Evolutionary conservation across 2,888 invertebrate species (phyloP).

Genomic region (Aporophyla nigra): DNA sequence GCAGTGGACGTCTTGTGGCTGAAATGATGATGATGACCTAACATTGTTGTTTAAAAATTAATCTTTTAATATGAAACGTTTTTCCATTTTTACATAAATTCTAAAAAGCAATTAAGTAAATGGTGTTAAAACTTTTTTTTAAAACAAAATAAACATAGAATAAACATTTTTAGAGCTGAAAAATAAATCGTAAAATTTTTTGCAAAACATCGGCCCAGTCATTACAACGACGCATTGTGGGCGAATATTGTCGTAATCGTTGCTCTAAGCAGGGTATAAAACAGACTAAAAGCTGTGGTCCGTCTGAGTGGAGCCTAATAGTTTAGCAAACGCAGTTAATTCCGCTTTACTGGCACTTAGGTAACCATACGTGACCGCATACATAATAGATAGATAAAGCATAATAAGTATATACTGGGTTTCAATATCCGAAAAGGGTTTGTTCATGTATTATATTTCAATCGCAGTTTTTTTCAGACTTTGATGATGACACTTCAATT

Average conservation of each 20-base stretch:
- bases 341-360: slow-evolving; percentile 58
- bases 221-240: slow-evolving; percentile 3
- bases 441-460: no score
- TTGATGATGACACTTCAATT: neutral
- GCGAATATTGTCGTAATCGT: slow-evolving; percentile 30
- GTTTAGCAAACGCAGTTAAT: slow-evolving; percentile 68
- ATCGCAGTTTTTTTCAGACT: neutral
- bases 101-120: neutral
- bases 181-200: slow-evolving; percentile 16
- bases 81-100: neutral
- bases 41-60: neutral
- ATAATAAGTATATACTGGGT: slow-evolving; percentile 1
- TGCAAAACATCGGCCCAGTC: neutral
- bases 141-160: neutral
- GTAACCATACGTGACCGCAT: slow-evolving; percentile 42
- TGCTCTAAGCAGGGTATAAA: slow-evolving; percentile 30
- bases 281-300: slow-evolving; percentile 45
- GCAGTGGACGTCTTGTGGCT: no score
- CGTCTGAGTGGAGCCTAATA: slow-evolving; percentile 66
- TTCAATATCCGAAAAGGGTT: slow-evolving; percentile 8
- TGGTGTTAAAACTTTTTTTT: neutral
- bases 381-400: slow-evolving; percentile 1
- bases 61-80: neutral
- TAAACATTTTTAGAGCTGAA: neutral
- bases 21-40: neutral